Evolutionary conservation across 1,140 invertebrate genomes (phyloP).

Genomic region (Drosophila subobscura): DNA sequence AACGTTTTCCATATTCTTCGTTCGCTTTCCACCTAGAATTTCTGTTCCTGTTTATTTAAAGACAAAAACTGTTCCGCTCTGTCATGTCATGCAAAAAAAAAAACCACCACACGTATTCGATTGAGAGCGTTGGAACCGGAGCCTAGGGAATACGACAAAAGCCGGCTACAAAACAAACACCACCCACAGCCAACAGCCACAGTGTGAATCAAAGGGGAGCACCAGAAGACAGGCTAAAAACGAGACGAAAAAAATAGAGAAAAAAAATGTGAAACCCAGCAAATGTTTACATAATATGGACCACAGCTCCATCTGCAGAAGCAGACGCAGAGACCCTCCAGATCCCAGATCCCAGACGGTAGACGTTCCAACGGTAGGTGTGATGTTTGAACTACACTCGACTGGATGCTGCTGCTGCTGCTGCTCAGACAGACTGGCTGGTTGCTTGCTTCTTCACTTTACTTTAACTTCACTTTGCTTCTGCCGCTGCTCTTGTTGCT

Average conservation of each 20-base stretch:
- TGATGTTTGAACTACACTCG: conserved; percentile 78
- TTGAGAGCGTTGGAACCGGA: conserved; percentile 23
- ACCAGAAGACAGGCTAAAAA: conserved; percentile 1
- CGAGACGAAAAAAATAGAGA: not conserved
- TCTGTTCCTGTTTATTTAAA: not conserved
- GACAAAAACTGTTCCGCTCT: not conserved
- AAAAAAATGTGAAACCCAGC: conserved; percentile 37
- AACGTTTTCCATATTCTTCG: not conserved
- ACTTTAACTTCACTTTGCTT: conserved; percentile 29
- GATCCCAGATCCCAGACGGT: conserved; percentile 20
- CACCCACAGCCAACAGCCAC: conserved; percentile 3
- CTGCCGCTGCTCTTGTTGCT: conserved; percentile 2
- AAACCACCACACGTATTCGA: conserved; percentile 42
- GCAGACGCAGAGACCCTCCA: conserved; percentile 29
- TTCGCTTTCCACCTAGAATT: not conserved
- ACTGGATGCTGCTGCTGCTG: conserved; percentile 33
- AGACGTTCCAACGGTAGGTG: conserved; percentile 49
- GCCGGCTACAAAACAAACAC: conserved; percentile 2
- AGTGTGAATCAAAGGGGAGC: not conserved
- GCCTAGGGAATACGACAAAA: conserved; percentile 35
- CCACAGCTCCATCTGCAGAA: conserved; percentile 51
- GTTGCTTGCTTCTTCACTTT: conserved; percentile 31
- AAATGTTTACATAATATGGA: conserved; percentile 74
- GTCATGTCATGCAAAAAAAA: conserved; percentile 16
- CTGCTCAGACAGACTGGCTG: not conserved